A percentile compares a stretch with the other conserved stretches of the same genome.
These are phyloP conservation scores for Electrona antarctica DNA, from an alignment of 2,113 vertebrate genomes.

Conservation along the genomic window DNA sequence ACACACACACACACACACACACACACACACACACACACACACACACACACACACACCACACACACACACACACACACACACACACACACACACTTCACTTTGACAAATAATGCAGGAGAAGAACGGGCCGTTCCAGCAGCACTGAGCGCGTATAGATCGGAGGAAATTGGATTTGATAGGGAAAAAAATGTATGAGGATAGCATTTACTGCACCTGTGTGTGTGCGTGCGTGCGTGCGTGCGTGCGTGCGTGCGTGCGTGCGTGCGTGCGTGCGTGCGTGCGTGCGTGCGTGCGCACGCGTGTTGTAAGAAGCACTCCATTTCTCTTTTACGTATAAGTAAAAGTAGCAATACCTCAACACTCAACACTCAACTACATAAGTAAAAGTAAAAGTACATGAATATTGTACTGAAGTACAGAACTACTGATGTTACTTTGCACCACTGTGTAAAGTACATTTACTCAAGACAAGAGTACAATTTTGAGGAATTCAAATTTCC, in stretches of 20 bases:
- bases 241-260: conserved; percentile 4
- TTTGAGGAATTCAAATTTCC: too few species aligned
- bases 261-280: background rate
- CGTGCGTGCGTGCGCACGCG: background rate
- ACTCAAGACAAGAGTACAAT: too few species aligned
- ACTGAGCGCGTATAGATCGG: conserved; percentile 63
- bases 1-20: conserved; percentile 32
- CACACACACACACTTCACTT: conserved; percentile 56
- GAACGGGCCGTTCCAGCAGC: conserved; percentile 68
- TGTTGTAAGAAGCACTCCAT: background rate
- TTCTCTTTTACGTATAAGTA: too few species aligned
- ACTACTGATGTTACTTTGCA: too few species aligned
- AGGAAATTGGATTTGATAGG: conserved; percentile 67
- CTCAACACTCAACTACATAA: too few species aligned
- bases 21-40: conserved; percentile 7
- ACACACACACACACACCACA: background rate
- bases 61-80: conserved; percentile 3
- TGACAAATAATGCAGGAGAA: conserved; percentile 74
- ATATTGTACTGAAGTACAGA: too few species aligned
- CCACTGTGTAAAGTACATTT: background rate
- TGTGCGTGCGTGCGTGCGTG: background rate
- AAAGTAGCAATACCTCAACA: too few species aligned
- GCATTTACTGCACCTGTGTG: conserved; percentile 47
- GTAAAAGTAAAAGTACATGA: too few species aligned
- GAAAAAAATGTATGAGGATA: conserved; percentile 59